phyloP scores from a whole-genome alignment of 2,797 vertebrate species.

The Malurus leucopterus region DNA sequence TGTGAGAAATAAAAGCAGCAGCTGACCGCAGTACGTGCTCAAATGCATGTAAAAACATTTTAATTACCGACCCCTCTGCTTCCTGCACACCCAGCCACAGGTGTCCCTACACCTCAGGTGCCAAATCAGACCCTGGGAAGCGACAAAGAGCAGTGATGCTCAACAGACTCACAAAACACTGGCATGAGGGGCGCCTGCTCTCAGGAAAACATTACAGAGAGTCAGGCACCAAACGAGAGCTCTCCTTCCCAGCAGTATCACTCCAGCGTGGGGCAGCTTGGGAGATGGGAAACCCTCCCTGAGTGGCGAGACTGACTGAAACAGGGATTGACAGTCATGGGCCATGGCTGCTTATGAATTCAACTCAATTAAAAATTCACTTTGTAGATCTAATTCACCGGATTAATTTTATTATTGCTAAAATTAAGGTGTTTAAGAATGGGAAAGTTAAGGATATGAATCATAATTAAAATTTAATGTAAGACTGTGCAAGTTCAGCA shows the following conservation, averaged over 20 bases:
- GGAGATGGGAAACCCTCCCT: background rate
- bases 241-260: background rate
- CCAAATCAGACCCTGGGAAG: background rate
- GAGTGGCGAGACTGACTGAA: background rate
- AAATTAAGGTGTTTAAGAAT: constrained; percentile 4
- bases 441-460: background rate
- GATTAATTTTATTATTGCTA: background rate
- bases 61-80: background rate
- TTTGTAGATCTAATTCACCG: background rate
- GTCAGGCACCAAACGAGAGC: background rate
- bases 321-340: background rate
- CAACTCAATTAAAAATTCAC: background rate
- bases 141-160: fast-evolving
- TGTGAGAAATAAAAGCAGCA: background rate
- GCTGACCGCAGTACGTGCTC: constrained; percentile 15
- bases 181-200: fast-evolving
- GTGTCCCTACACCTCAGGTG: background rate
- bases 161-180: background rate
- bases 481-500: background rate
- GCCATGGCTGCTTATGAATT: background rate
- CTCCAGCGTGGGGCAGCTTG: background rate
- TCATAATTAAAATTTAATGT: background rate
- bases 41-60: background rate
- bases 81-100: background rate
- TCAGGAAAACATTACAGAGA: background rate